Percentiles rank a stretch among this genome's conserved stretches.
phyloP scores from a whole-genome alignment of 2,797 vertebrate species.

The Xenentodon cancila region DNA sequence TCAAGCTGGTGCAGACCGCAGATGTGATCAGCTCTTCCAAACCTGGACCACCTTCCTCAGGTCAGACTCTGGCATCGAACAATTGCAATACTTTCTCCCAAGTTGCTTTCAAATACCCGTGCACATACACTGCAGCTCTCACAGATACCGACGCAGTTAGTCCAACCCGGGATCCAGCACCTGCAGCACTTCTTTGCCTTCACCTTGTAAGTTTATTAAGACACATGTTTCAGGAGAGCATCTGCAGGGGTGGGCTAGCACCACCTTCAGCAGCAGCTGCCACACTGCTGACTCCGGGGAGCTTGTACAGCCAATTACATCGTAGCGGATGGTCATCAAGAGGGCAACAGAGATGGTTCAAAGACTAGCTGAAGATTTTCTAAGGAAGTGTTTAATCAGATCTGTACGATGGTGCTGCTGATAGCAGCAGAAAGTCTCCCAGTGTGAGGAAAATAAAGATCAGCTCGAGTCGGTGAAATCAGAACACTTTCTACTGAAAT shows the following conservation, averaged over 20 bases:
- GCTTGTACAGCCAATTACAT: constrained; percentile 47
- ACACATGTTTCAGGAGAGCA: constrained; percentile 26
- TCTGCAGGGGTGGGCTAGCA: constrained; percentile 29
- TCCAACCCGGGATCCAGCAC: constrained; percentile 11
- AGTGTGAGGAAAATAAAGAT: neutral
- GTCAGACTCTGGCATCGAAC: too few relatives aligned
- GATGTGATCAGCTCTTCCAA: too few relatives aligned
- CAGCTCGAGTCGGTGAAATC: neutral
- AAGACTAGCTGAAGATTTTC: constrained; percentile 38
- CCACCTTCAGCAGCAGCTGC: constrained; percentile 28
- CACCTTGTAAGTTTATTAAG: constrained; percentile 36
- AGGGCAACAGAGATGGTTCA: constrained; percentile 45
- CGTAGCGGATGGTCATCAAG: constrained; percentile 30
- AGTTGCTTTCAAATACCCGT: neutral
- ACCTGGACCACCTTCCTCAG: too few relatives aligned
- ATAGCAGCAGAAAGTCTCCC: constrained; percentile 25
- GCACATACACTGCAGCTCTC: neutral
- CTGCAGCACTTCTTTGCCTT: constrained; percentile 26
- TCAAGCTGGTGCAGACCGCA: too few relatives aligned
- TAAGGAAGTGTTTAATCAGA: constrained; percentile 36
- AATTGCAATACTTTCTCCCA: too few relatives aligned
- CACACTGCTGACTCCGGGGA: constrained; percentile 25
- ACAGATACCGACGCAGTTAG: neutral
- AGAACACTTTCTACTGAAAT: neutral
- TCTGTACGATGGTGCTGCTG: constrained; percentile 24